Evolutionary conservation across 2,113 vertebrate genomes (phyloP), one percentile per base, ranked within the genome.

Genomic region (Colaptes auratus): DNA sequence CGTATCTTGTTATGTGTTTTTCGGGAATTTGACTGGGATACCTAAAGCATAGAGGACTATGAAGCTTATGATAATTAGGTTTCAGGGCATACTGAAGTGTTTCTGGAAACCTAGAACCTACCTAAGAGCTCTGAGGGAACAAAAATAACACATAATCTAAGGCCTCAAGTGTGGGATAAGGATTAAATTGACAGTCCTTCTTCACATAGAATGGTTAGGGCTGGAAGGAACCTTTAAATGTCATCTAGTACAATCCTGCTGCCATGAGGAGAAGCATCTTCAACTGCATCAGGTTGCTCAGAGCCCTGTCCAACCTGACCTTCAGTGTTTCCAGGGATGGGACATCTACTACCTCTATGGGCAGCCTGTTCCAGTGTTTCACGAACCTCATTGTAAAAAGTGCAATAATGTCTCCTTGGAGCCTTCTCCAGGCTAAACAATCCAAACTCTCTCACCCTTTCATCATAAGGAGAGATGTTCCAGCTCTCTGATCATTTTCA

Each of bases 51-150:
- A 39, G 28, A 75, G 19, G 14, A 67, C 46, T 69, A 33, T 48
- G 35, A 17, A 12, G 5, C 0, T 71, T 36, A 7, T 16, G 39
- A 17, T 39, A 64, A 44, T 27, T 39, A 0, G 3, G 9, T 8
- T 9, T 74, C 39, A 73, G 39, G n/a, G 9, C 3, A n/a, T 15
- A 16, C 13, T 50, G 15, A 80, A 73, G 15, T 20, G 30, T 66
- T 92, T 55, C 31, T 61, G 0, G 0, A 85, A 58, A 31, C 56
- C 31, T 5, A 77, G 65, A 81, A 53, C 15, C 10, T 39, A 35
- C 27, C 6, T 16, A 31, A 69, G 33, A 75, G 3, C 21, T 81
- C n/a, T 31, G 17, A 65, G 23, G 15, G 21, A 71, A 20, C 16
- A 60, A 59, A 44, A 60, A 73, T n/a, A 75, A 9, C 2, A 44